Evolutionary conservation across 2,888 invertebrate genomes (phyloP).

Genomic region (Thymelicus sylvestris): DNA sequence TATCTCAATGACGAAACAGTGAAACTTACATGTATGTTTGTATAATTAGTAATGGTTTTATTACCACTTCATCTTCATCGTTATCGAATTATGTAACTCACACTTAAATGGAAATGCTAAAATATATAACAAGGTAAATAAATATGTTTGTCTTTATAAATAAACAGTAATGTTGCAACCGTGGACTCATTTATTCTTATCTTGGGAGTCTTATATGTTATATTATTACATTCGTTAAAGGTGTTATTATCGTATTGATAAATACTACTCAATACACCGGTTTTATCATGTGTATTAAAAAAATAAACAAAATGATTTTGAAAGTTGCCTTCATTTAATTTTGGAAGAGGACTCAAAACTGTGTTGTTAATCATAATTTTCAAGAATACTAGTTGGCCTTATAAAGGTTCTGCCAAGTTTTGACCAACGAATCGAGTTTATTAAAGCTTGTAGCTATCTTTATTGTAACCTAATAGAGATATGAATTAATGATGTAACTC

Average conservation of each 20-base stretch:
- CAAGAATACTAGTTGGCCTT: too few species aligned
- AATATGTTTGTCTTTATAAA: too few species aligned
- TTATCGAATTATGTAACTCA: too few species aligned
- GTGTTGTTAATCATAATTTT: too few species aligned
- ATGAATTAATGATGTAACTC: too few species aligned
- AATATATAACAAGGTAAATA: too few species aligned
- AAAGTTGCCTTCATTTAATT: neutral
- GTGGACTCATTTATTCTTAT: slow-evolving; percentile 46
- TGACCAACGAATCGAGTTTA: neutral
- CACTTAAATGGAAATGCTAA: too few species aligned
- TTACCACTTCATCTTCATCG: neutral
- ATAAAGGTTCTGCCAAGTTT: too few species aligned
- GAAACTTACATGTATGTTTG: neutral
- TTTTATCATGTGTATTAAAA: neutral
- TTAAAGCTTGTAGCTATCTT: too few species aligned
- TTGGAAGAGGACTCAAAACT: too few species aligned
- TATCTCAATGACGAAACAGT: neutral
- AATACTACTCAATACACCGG: neutral
- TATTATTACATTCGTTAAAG: slow-evolving; percentile 28
- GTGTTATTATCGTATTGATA: slow-evolving; percentile 15
- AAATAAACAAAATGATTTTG: neutral
- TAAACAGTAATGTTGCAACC: slow-evolving; percentile 18
- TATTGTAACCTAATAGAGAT: too few species aligned
- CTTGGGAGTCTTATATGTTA: slow-evolving; percentile 42
- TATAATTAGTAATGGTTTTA: neutral